Evolutionary conservation across 1,140 invertebrate genomes (phyloP), one percentile per base, ranked within the genome.

Genomic region (Melanaphis sacchari): DNA sequence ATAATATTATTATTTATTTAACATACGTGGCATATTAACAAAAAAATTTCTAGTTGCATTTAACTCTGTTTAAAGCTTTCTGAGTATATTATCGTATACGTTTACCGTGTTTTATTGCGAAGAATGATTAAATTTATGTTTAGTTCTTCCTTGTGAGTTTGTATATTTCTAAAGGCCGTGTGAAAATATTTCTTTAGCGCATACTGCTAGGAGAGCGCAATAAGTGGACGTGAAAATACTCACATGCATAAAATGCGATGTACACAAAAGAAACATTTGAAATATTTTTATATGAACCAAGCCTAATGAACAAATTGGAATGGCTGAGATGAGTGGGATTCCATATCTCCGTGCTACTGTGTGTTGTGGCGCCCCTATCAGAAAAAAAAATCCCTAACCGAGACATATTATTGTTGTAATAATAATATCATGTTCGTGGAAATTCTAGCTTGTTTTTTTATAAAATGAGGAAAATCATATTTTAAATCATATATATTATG

Each of bases 221-320:
- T 22, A 24, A 31, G 82, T 84, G 38, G 2, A 87, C 26, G n/a
- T 38, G 46, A 52, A 49, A 89, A 84, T 91, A 91, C 22, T 38
- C 7, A 0, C 5, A 26, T 52, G 76, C 66, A 26, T 82, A 36
- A 81, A 88, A 54, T 40, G 49, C 24, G 36, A 54, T 84, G 22
- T 52, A 84, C 81, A 59, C 4, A 81, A 84, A 92, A 38, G 24
- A 91, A 93, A 93, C 91, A 84, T 93, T 93, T 41, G 46, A 93
- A 84, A 93, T 84, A 93, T 93, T 84, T 49, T 38, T 82, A 38
- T 49, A 85, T 49, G 91, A 2, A 38, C 91, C 91, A 46, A 90
- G 36, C 46, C 22, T 92, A 54, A 93, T 93, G 91, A 93, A 93
- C 91, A 85, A 54, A 85, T 85, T 85, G 90, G 66, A 92, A 82